phyloP scores from a whole-genome alignment of 1,140 invertebrate species.

The Leucophenga varia region DNA sequence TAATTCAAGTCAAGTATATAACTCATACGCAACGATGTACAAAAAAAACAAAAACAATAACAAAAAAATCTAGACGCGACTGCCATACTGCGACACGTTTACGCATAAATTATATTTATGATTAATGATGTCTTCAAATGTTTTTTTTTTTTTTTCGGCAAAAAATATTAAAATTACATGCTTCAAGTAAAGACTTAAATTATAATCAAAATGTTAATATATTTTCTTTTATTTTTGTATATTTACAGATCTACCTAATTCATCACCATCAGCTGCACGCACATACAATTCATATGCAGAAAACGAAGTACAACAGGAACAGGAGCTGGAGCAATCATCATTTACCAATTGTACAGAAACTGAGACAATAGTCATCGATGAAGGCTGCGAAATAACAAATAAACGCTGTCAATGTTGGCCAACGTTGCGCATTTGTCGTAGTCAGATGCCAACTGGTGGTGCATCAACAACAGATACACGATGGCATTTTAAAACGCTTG shows the following conservation, averaged over 20 bases:
- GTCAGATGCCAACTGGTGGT: constrained; percentile 30
- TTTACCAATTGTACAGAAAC: constrained; percentile 40
- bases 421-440: constrained; percentile 42
- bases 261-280: constrained; percentile 37
- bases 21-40: not conserved
- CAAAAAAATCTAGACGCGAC: too few relatives aligned
- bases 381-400: constrained; percentile 53
- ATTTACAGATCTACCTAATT: constrained; percentile 38
- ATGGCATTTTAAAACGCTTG: constrained; percentile 52
- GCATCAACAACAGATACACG: constrained; percentile 31
- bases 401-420: constrained; percentile 55
- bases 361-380: constrained; percentile 43
- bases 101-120: too few relatives aligned
- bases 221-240: not conserved
- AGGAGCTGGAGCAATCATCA: too few relatives aligned
- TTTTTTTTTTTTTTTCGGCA: not conserved
- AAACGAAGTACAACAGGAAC: constrained; percentile 6
- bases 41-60: not conserved
- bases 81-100: not conserved
- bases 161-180: constrained; percentile 1
- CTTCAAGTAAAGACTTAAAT: not conserved
- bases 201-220: not conserved
- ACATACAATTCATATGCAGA: constrained; percentile 40
- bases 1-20: too few relatives aligned
- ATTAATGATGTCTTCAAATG: too few relatives aligned